Base-by-base conservation (phyloP, 2,888 invertebrate species). In the Panzeria rudis region DNA sequence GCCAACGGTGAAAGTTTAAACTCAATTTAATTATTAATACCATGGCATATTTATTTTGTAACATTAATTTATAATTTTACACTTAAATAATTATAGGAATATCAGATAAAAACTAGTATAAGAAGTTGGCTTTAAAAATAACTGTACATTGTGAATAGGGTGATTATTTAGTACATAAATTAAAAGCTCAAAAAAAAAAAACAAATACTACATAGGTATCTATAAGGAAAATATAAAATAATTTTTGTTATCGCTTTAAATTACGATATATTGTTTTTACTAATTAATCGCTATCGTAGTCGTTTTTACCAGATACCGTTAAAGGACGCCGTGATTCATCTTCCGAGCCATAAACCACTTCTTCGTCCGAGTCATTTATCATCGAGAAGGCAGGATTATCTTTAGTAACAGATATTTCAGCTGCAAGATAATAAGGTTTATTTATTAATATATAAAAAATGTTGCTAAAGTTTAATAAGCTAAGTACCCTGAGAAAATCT, bases 311-410 rank as follows among this genome's bases (percentile, higher is more conserved):
- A 41, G 87, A 87, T 69, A 96, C 94, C 87, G 96, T 97, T 69
- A 97, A 93, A 1, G 97, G 97, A 86, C 96, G 94, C 81, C 97
- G 94, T 89, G 96, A 97, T 89, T 97, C 97, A 89, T 97, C 97
- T 87, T 97, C 97, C 0, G 97, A 97, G 25, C 98, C 98, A 92
- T 98, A 98, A 89, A 98, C 96, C 9, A 98, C 98, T 87, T 98
- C 98, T 92, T 99, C 99, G 91, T 99, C 99, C 0, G 98, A 98
- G 91, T 99, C 99, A 93, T 99, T 99, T 89, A 99, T 92, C 98
- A 99, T 99, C 25, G 98, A 98, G 93, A 99, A 97, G 13, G 98
- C 97, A 64, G 99, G 98, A 94, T 99, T 98, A 93, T 99, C 99
- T 93, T 98, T 98, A 71, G 97, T 97, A 88, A 99, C 97, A 68